phyloP scores from a whole-genome alignment of 2,113 vertebrate genomes.

The Plecotus auritus region DNA sequence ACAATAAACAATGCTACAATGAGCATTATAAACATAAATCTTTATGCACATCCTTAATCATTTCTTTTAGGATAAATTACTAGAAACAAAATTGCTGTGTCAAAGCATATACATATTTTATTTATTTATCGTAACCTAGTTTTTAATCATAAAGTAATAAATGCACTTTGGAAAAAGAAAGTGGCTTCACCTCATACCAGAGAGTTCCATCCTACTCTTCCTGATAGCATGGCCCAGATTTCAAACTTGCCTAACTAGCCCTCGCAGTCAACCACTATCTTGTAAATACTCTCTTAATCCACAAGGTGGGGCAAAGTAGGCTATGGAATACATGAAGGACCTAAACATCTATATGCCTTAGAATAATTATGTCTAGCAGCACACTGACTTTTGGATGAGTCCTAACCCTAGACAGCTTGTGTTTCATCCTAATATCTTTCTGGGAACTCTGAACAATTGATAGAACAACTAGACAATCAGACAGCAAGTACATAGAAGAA shows the following conservation, averaged over 20 bases:
- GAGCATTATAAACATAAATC: slow-evolving; percentile 57
- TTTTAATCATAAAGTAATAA: slow-evolving; percentile 60
- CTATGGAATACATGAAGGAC: not conserved
- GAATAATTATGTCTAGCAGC: not conserved
- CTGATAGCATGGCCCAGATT: not conserved
- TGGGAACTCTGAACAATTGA: not conserved
- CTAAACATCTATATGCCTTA: not conserved
- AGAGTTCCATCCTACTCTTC: not conserved
- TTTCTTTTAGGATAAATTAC: slow-evolving; percentile 67
- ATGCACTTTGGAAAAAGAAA: slow-evolving; percentile 16
- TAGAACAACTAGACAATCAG: not conserved
- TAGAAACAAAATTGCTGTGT: slow-evolving; percentile 58
- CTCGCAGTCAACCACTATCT: not conserved
- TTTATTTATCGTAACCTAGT: slow-evolving; percentile 51
- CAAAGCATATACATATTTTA: slow-evolving; percentile 55
- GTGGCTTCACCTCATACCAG: not conserved
- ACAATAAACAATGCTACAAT: slow-evolving; percentile 58
- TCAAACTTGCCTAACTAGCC: not conserved
- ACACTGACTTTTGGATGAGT: not conserved
- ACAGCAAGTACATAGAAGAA: not conserved
- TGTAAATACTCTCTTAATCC: not conserved
- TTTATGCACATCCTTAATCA: slow-evolving; percentile 62
- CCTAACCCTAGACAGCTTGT: not conserved
- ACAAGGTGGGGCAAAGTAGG: not conserved
- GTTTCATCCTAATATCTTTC: not conserved